Evolutionary conservation across 2,797 vertebrate species (phyloP).

Genomic region (Hippoglossus hippoglossus): DNA sequence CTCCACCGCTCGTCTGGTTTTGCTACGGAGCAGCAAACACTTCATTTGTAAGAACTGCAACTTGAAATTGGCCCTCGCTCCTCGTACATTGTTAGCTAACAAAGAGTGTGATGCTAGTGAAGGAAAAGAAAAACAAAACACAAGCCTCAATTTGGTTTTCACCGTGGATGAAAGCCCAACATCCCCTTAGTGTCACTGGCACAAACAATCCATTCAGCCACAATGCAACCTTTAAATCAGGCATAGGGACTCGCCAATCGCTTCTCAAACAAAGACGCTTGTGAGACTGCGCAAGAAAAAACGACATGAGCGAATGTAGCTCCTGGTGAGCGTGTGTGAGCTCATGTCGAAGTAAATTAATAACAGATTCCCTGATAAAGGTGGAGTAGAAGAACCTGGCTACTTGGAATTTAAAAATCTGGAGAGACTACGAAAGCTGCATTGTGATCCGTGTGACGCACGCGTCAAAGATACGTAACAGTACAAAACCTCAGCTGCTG

Average conservation of each 20-base stretch:
- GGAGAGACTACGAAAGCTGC: constrained; percentile 36
- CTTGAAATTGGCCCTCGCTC: constrained; percentile 75
- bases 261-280: constrained; percentile 81
- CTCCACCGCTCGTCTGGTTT: constrained; percentile 76
- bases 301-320: constrained; percentile 64
- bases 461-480: constrained; percentile 26
- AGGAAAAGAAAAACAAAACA: constrained; percentile 9
- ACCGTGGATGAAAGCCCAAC: constrained; percentile 64
- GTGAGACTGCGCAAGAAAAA: constrained; percentile 71
- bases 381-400: constrained; percentile 34
- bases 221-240: constrained; percentile 75
- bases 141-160: constrained; percentile 28
- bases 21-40: constrained; percentile 60
- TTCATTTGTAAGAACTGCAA: constrained; percentile 84
- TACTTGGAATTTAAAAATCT: constrained; percentile 29
- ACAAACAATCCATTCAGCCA: constrained; percentile 75
- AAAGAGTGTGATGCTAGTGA: constrained; percentile 23
- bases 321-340: constrained; percentile 46
- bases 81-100: constrained; percentile 58
- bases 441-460: constrained; percentile 34
- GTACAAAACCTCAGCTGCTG: constrained; percentile 41
- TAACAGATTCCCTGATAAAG: constrained; percentile 55
- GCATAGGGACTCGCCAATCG: constrained; percentile 76
- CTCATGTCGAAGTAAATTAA: constrained; percentile 38
- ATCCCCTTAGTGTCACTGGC: constrained; percentile 58